Conservation (phyloP, 2,888 invertebrate species). For the Prosopocoilus inquinatus region DNA sequence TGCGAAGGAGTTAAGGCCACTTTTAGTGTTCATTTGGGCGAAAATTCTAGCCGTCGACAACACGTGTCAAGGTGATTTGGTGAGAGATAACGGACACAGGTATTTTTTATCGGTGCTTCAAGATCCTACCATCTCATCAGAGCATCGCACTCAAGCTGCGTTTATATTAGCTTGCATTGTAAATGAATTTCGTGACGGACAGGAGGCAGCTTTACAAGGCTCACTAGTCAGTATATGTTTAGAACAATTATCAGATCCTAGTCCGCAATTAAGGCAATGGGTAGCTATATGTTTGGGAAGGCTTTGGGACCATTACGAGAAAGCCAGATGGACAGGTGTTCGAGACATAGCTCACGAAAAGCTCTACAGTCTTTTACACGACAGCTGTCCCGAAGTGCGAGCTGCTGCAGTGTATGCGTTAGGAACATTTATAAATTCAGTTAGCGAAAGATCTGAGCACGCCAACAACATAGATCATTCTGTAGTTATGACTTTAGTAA, state of each 20-base stretch:
- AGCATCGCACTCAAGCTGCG: slow-evolving; percentile 89
- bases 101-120: slow-evolving; percentile 92
- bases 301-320: slow-evolving; percentile 86
- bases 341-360: slow-evolving; percentile 97
- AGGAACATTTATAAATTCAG: slow-evolving; percentile 88
- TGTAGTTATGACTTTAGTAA: slow-evolving; percentile 83
- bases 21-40: slow-evolving; percentile 98
- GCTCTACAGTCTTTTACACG: slow-evolving; percentile 74
- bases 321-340: slow-evolving; percentile 92
- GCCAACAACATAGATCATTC: slow-evolving; percentile 92
- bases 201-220: slow-evolving; percentile 87
- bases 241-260: slow-evolving; percentile 77
- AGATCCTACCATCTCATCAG: slow-evolving; percentile 77
- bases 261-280: slow-evolving; percentile 77
- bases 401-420: slow-evolving; percentile 93
- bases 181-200: slow-evolving; percentile 82
- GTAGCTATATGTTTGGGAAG: slow-evolving; percentile 87
- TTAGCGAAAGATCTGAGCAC: slow-evolving; percentile 83
- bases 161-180: slow-evolving; percentile 95
- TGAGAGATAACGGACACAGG: slow-evolving; percentile 90
- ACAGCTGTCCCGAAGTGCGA: slow-evolving; percentile 86
- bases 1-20: slow-evolving; percentile 85
- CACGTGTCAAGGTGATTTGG: slow-evolving; percentile 91
- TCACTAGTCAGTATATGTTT: slow-evolving; percentile 88
- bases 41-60: slow-evolving; percentile 96